Base-by-base conservation (phyloP, 2,113 vertebrate species). In the Physeter macrocephalus region DNA sequence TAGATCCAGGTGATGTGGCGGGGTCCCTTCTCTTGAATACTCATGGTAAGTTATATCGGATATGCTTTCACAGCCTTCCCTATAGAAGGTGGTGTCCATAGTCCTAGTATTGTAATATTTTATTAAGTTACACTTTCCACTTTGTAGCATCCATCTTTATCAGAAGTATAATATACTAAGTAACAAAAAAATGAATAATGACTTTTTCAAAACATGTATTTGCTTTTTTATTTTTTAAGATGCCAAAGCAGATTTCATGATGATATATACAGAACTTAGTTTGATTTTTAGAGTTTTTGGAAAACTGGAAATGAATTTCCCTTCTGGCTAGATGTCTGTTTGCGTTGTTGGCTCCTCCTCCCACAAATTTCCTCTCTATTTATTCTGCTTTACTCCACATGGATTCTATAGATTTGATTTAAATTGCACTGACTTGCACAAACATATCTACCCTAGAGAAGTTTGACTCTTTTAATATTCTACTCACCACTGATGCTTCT, bases 401-500 rank as follows among this genome's bases (percentile, higher is more conserved):
- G 97, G 98, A 98, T 98, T 98, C 97, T 98, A 98, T 97, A 98
- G 97, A 98, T 98, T 98, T 98, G 96, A 98, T 99, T 98, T 99
- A 98, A 99, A 97, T 97, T 97, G 78, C 64, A 97, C 98, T 84
- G 96, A 98, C 97, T 98, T 97, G 94, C 91, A 98, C 95, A 98
- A 98, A 98, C 95, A 92, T 98, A 98, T 98, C 98, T 98, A 97
- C 98, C 98, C 98, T 98, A 98, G 98, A 99, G 98, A 99, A 99
- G 98, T 98, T 98, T 97, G 18, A 96, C 90, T 98, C 97, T 98
- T 98, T 99, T 98, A 99, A 98, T 98, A 98, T 98, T 98, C 98
- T 98, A 97, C 72, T 97, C 98, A 98, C 96, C 96, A 89, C 97
- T 98, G 98, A 98, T 96, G 91, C 95, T 98, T 90, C 92, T 98